Evolutionary conservation across 2,113 vertebrate species (phyloP), one percentile per base, ranked within the genome.

Genomic region (Pterocles burchelli): DNA sequence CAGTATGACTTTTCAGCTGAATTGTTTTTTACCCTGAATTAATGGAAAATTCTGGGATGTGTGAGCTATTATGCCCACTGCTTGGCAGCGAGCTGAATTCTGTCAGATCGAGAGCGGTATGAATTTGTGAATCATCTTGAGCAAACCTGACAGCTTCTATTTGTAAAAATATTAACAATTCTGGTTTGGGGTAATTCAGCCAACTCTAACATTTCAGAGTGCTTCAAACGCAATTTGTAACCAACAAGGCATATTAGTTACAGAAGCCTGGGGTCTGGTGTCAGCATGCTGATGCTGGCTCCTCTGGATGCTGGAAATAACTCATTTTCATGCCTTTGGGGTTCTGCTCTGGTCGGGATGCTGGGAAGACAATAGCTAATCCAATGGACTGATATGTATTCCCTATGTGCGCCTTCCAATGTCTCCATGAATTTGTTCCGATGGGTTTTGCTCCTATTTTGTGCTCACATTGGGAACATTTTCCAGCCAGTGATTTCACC

Each of bases 1-100:
- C 76, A 81, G 91, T 87, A 36, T 94, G 90, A 85, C 90, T 96
- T 94, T 94, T 93, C 82, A 92, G 76, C 61, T 71, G 94, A 83
- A 86, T 89, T 89, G 77, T 92, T 87, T 74, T 93, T 90, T 93
- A 29, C 58, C 55, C 66, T 70, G 81, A 77, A 92, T 90, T 76
- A 90, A 84, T 81, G 86, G 88, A 74, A 71, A 54, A 88, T 51
- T 74, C 24, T 2, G 79, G 34, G 86, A 25, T 31, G 77, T 4
- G 63, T 33, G 79, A 93, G 83, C 55, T 83, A 3, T 67, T 77
- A n/a, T 38, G 55, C 38, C 77, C 73, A 29, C 65, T 83, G 54
- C 10, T 55, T 74, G 61, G 51, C 89, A 80, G 54, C 5, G 89
- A 77, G 61, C 89, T 92, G 89, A 70, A 61, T 72, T 61, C 67